Base-by-base conservation (phyloP, 2,888 invertebrate species). In the Camptogramma bilineatum region DNA sequence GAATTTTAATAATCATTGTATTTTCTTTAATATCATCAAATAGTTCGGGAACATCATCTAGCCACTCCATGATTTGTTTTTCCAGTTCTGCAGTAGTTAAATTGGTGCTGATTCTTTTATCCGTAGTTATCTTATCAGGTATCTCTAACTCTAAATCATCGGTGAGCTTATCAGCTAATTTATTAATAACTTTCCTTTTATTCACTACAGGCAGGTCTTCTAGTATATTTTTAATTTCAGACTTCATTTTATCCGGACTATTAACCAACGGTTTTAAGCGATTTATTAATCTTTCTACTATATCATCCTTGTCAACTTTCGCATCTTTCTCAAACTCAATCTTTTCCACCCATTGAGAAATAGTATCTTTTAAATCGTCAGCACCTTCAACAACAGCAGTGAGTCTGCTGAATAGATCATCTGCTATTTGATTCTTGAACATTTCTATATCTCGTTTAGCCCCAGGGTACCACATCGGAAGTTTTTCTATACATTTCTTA, bases 381-480 rank as follows among this genome's bases (percentile, higher is more conserved):
- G 60, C 65, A 18, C 69, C 68, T 52, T 68, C 48, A 47, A 73
- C 39, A 17, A 44, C 31, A 31, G 62, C 31, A 31, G 62, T 46
- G 21, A 81, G 64, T 66, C 58, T 77, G 2, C 65, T 60, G 2
- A 72, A 55, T 13, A 86, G 73, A 28, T 69, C 75, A 34, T 79
- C 70, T 55, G 71, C 57, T 4, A 85, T 63, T 53, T 71, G 68
- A 2, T 75, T 68, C 64, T 74, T 81, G 44, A 84, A 77, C 2
- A 17, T 44, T 2, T 75, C 65, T 50, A 73, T 68, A 1, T 81
- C 76, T 4, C 62, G 18, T 55, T 77, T 71, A 19, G 62, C 61
- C 4, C 60, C 73, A 7, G 83, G 82, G 24, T 66, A 68, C 86
- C 86, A 85, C 66, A 87, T 79, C 0, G 84, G 82, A 42, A 84